Base-by-base conservation (phyloP, 2,888 invertebrate species). In the Lepidochrysops patricia region DNA sequence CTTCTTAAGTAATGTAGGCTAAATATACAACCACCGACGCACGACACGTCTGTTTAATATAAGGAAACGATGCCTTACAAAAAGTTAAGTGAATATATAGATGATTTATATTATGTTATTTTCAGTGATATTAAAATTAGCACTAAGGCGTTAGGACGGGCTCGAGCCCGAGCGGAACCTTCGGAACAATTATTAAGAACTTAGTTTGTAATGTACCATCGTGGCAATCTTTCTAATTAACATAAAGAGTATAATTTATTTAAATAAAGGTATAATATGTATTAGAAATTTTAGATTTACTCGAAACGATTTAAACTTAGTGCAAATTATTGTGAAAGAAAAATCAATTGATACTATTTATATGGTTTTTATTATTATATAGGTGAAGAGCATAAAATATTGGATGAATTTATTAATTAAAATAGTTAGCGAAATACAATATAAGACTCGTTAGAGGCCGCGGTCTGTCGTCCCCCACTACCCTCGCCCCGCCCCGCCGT, bases 361-460 rank as follows among this genome's bases (percentile, higher is more conserved):
- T 88, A 59, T 52, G 85, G 81, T 89, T 89, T 84, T 86, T 87
- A 87, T 88, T 87, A 87, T 85, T 88, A 80, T 84, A 87, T 89
- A 88, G 86, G 87, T 76, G 81, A 80, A 82, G 75, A 77, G 77
- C 86, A 87, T 82, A 82, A 88, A 82, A 86, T 88, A 88, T 88
- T 87, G 86, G 85, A 88, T 84, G 88, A 89, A 89, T 89, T 88
- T 89, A 89, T 89, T 88, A 89, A 87, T 87, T 88, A 89, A 89
- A 87, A 88, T 89, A 89, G 88, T 88, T 88, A 89, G 89, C 87
- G 79, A 88, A 89, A 86, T 89, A 88, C 88, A 87, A 85, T 88
- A 89, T 88, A 89, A 88, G 88, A 86, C 79, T 84, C 84, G 79
- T 83, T 85, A 83, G 83, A 84, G 87, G 84, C 82, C 84, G 75